Conservation (phyloP, 2,888 invertebrate species). For the Leptothorax acervorum region DNA sequence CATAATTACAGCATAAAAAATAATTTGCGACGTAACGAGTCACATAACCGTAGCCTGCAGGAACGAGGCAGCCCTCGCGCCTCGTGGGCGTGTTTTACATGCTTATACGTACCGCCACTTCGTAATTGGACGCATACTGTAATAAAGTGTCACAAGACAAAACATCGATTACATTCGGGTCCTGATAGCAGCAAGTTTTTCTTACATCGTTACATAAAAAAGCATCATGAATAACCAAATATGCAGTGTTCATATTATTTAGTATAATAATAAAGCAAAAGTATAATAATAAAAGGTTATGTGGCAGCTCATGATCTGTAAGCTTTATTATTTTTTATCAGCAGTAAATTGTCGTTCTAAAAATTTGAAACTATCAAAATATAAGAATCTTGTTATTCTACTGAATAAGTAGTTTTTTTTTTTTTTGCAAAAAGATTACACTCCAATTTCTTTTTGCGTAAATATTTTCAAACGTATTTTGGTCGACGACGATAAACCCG, state of each 20-base stretch:
- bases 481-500: not conserved
- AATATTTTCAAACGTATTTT: not conserved
- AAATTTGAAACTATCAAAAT: not conserved
- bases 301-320: no score
- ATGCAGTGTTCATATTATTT: not conserved
- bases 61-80: not conserved
- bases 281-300: not conserved
- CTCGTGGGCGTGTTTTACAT: constrained; percentile 42
- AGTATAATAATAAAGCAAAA: not conserved
- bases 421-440: not conserved
- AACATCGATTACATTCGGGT: constrained; percentile 63
- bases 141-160: constrained; percentile 64
- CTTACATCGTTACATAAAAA: constrained; percentile 28
- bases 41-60: constrained; percentile 17
- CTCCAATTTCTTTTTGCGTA: not conserved
- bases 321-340: not conserved
- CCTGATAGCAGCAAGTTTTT: constrained; percentile 26
- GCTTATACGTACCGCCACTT: constrained; percentile 35
- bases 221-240: not conserved
- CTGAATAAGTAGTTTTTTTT: not conserved
- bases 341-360: not conserved
- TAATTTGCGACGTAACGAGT: constrained; percentile 49
- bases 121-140: constrained; percentile 46
- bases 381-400: not conserved
- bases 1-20: constrained; percentile 53